These are phyloP conservation scores for Serranochromis macrocephalus DNA, from an alignment of 2,113 vertebrate genomes.

Conservation along the genomic window DNA sequence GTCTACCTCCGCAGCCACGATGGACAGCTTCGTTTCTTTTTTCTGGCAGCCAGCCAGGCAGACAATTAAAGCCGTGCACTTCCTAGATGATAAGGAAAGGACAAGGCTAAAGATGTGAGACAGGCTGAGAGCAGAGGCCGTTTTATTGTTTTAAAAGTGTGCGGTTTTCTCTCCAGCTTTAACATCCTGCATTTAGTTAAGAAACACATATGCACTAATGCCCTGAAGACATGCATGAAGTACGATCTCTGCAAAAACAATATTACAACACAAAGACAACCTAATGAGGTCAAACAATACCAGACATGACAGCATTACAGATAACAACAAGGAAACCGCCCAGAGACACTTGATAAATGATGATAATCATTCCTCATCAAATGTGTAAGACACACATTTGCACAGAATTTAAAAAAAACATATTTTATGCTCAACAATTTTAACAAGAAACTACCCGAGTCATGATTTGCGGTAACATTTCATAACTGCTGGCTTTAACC, in stretches of 20 bases:
- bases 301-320: not conserved
- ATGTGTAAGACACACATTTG: not conserved
- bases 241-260: not conserved
- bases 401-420: not conserved
- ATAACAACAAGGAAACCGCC: not conserved
- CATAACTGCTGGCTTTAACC: not conserved
- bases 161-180: not conserved
- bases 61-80: slow-evolving; percentile 3
- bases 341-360: not conserved
- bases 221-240: not conserved
- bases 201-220: not conserved
- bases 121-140: not conserved
- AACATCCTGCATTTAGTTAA: slow-evolving; percentile 4
- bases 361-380: not conserved
- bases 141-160: not conserved
- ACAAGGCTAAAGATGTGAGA: not conserved
- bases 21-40: not conserved
- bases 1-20: not conserved
- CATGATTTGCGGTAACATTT: not conserved
- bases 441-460: not conserved
- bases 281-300: not conserved
- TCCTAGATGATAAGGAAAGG: not conserved
- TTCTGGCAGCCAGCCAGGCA: not conserved
- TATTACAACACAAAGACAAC: not conserved
- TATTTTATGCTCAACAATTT: not conserved